Percentiles rank a stretch among this genome's conserved stretches.
phyloP scores from a whole-genome alignment of 2,113 vertebrate species.

The Heloderma charlesbogerti region DNA sequence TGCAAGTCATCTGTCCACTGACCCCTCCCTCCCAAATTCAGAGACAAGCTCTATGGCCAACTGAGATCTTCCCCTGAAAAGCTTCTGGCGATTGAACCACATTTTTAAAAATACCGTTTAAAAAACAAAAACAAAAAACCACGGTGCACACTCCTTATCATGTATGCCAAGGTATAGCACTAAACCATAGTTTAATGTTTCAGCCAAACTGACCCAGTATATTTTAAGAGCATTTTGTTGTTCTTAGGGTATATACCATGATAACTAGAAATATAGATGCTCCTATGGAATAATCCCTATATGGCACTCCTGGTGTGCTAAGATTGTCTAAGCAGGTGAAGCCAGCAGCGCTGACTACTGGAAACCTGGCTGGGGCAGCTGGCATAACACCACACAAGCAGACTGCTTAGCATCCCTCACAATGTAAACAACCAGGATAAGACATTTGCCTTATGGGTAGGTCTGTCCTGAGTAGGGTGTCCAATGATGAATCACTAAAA shows the following conservation, averaged over 20 bases:
- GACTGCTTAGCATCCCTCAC: background rate
- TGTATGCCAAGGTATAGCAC: background rate
- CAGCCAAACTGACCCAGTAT: background rate
- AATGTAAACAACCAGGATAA: background rate
- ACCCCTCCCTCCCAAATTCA: background rate
- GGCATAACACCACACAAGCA: too few relatives aligned
- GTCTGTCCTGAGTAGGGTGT: background rate
- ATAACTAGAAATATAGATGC: background rate
- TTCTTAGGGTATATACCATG: background rate
- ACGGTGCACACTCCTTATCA: too few relatives aligned
- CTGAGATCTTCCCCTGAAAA: background rate
- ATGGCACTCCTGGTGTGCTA: background rate
- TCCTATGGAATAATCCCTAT: background rate
- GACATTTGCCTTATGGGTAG: background rate
- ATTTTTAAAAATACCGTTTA: background rate
- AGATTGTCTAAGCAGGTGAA: background rate
- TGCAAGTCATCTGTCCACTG: rapidly evolving
- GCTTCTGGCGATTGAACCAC: background rate
- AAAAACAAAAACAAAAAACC: background rate
- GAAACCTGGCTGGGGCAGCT: background rate
- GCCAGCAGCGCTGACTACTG: background rate
- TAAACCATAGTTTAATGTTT: background rate
- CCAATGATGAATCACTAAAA: too few relatives aligned
- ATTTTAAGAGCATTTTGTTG: background rate
- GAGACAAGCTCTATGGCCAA: background rate